These are phyloP conservation scores for Luidia sarsii DNA, from an alignment of 53 echinoderm and acorn worm genomes.

Conservation along the genomic window DNA sequence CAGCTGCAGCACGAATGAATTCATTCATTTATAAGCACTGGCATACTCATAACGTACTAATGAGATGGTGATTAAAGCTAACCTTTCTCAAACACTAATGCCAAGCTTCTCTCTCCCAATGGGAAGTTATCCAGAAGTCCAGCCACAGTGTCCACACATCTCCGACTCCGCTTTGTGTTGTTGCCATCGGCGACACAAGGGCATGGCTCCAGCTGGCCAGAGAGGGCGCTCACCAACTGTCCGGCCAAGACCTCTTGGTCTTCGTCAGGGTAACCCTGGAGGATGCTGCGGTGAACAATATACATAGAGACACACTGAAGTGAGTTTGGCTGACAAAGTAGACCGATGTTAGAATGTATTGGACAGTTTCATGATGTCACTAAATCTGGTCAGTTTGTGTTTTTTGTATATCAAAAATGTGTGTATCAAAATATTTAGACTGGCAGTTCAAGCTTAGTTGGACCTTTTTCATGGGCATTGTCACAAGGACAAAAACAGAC, in stretches of 20 bases:
- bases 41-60: background rate
- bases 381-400: no score
- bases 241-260: slow-evolving; percentile 9
- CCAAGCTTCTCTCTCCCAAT: slow-evolving; percentile 63
- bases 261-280: slow-evolving; percentile 62
- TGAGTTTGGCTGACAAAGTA: no score
- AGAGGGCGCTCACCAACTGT: slow-evolving; percentile 29
- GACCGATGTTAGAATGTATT: no score
- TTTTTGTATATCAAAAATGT: no score
- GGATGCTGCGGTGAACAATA: slow-evolving; percentile 69
- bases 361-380: no score
- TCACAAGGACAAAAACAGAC: no score
- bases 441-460: background rate
- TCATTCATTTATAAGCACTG: background rate
- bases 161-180: slow-evolving; percentile 8
- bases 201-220: slow-evolving; percentile 23
- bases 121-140: slow-evolving; percentile 77
- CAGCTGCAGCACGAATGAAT: background rate
- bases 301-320: no score
- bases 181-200: no score
- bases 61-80: background rate
- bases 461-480: no score
- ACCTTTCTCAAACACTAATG: slow-evolving; percentile 54
- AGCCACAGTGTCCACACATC: slow-evolving; percentile 48
- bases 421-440: no score